Conservation (phyloP, 2,113 vertebrate species). For the Andinoacara biseriatus region DNA sequence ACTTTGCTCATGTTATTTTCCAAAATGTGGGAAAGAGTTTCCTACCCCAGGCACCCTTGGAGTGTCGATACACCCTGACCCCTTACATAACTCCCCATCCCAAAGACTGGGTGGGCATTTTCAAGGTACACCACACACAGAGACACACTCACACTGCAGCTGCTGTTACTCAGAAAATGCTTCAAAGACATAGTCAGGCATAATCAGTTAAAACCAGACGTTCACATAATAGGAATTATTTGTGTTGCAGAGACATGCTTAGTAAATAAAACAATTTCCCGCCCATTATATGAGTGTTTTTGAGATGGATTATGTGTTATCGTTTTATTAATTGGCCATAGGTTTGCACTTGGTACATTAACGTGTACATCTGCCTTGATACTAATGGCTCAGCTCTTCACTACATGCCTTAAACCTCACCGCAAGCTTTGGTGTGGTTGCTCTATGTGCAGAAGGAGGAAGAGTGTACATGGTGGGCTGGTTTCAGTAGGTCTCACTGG, state of each 20-base stretch:
- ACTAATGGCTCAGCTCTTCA: slow-evolving; percentile 51
- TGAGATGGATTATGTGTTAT: slow-evolving; percentile 43
- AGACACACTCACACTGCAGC: slow-evolving; percentile 3
- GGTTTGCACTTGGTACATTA: slow-evolving; percentile 49
- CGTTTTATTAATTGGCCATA: slow-evolving; percentile 53
- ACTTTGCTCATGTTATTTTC: slow-evolving; percentile 99
- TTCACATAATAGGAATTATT: slow-evolving; percentile 15
- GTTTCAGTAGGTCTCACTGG: slow-evolving; percentile 46
- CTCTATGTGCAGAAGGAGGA: slow-evolving; percentile 48
- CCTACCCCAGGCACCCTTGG: slow-evolving; percentile 91
- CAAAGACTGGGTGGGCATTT: slow-evolving; percentile 99
- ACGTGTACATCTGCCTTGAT: slow-evolving; percentile 47
- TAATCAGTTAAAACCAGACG: background rate
- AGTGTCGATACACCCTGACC: slow-evolving; percentile 95
- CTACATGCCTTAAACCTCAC: slow-evolving; percentile 43
- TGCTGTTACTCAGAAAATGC: slow-evolving; percentile 2
- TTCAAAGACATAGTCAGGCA: slow-evolving; percentile 4
- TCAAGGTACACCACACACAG: slow-evolving; percentile 85
- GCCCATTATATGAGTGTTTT: slow-evolving; percentile 36
- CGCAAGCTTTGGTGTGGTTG: slow-evolving; percentile 70
- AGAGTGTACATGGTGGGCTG: slow-evolving; percentile 61
- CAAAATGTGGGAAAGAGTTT: slow-evolving; percentile 98
- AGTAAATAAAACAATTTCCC: slow-evolving; percentile 10
- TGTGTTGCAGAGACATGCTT: background rate
- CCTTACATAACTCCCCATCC: slow-evolving; percentile 90